Percentiles rank a stretch among this genome's conserved stretches.
Evolutionary conservation across 2,888 invertebrate species (phyloP).

Genomic region (Steinernema carpocapsae): DNA sequence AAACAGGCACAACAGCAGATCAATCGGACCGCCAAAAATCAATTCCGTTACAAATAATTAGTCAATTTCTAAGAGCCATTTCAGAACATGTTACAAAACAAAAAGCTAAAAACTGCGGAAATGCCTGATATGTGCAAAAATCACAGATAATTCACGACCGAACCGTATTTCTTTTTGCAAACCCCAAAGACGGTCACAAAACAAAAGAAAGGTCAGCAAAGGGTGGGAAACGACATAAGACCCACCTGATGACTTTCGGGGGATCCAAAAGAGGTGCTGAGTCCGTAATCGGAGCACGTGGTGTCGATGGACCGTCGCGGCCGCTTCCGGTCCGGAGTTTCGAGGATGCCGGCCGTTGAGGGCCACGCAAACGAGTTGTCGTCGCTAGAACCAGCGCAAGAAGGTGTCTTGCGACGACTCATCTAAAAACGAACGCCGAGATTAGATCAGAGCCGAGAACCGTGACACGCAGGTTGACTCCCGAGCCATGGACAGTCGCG

Average conservation of each 20-base stretch:
- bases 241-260: neutral
- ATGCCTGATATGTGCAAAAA: no score
- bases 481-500: neutral
- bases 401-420: conserved; percentile 33
- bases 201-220: no score
- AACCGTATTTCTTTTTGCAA: no score
- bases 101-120: no score
- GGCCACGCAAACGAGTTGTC: conserved; percentile 19
- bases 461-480: no score
- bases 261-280: conserved; percentile 14
- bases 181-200: no score
- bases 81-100: no score
- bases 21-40: no score
- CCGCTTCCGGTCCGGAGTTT: conserved; percentile 18
- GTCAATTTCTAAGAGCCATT: no score
- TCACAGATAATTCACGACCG: no score
- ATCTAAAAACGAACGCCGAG: neutral
- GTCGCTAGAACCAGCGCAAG: conserved; percentile 32
- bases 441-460: neutral
- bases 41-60: no score
- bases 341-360: conserved; percentile 17
- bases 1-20: no score
- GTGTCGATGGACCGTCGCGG: neutral
- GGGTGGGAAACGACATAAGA: neutral
- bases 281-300: neutral